These are phyloP conservation scores for Herpailurus yagouaroundi DNA, from an alignment of 2,113 vertebrate genomes.

Conservation along the genomic window DNA sequence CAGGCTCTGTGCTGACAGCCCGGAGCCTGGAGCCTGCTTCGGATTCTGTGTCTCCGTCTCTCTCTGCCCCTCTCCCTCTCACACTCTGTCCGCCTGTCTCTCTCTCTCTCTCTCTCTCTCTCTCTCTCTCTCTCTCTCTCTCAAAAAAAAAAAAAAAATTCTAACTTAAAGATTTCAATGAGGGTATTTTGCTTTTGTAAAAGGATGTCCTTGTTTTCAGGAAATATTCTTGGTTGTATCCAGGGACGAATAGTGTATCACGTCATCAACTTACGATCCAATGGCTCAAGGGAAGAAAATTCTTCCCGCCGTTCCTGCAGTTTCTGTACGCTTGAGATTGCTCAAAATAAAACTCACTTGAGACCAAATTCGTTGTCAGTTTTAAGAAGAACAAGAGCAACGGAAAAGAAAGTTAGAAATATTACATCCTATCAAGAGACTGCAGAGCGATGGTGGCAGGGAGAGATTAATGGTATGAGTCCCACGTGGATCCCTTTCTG, in stretches of 20 bases:
- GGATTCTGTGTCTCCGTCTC: no score
- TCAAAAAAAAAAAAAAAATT: no score
- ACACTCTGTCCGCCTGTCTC: no score
- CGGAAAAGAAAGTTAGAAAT: background rate
- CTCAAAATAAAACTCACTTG: background rate
- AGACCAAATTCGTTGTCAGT: background rate
- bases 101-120: no score
- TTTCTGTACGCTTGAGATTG: background rate
- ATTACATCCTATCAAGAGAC: background rate
- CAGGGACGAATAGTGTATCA: rapidly evolving
- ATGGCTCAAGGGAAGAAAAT: background rate
- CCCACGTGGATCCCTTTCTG: background rate
- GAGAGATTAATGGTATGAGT: background rate
- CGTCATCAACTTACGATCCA: background rate
- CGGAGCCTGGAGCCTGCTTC: no score
- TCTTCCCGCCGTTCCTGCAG: background rate
- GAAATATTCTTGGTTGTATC: background rate
- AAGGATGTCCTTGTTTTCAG: background rate
- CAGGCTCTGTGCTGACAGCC: no score
- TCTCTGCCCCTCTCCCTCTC: no score
- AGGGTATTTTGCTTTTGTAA: background rate
- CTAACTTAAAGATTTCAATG: background rate
- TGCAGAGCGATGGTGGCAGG: rapidly evolving
- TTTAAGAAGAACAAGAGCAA: background rate
- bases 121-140: no score